Base-by-base conservation (phyloP, 1,140 invertebrate species). In the Panonychus citri region DNA sequence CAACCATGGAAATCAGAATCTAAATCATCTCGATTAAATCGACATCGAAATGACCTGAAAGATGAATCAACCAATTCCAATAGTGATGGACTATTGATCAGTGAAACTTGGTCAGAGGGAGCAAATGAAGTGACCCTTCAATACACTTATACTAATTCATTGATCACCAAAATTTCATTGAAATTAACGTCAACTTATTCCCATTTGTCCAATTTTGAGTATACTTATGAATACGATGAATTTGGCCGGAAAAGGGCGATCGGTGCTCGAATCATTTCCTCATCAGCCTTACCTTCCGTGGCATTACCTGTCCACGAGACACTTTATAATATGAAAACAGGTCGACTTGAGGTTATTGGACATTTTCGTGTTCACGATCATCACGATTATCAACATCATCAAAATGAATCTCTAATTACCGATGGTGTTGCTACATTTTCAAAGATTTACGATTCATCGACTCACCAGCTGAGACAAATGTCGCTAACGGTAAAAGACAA, bases 221-320 rank as follows among this genome's bases (percentile, higher is more conserved):
- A 83, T 63, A 83, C 84, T 63, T 91, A 86, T 65, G 82, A 87
- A 61, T 89, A 89, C 65, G 87, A 93, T 67, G 85, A 84, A 1
- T 82, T 83, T 64, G 85, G 83, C 0, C 72, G 86, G 21, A 54
- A 63, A 24, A 55, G 54, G 40, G 54, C 52, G 13, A 59, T 65
- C 34, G 25, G 57, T 12, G 53, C 62, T 13, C 53, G 59, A 26
- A 58, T 65, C 15, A 53, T 39, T 2, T 53, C 52, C 8, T 37
- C 28, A 21, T 53, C 52, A 21, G 34, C 28, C n/a, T 21, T 3
- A 58, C 61, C 30, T 60, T 55, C 53, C 19, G 62, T 39, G 52
- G 62, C 69, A 70, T 73, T 78, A 25, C 74, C 77, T 2, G 73
- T 76, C 34, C 69, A 85, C 27, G 75, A 82, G 60, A 69, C 86